Evolutionary conservation across 1,140 invertebrate genomes (phyloP), one percentile per base, ranked within the genome.

Genomic region (Ladona fulva): DNA sequence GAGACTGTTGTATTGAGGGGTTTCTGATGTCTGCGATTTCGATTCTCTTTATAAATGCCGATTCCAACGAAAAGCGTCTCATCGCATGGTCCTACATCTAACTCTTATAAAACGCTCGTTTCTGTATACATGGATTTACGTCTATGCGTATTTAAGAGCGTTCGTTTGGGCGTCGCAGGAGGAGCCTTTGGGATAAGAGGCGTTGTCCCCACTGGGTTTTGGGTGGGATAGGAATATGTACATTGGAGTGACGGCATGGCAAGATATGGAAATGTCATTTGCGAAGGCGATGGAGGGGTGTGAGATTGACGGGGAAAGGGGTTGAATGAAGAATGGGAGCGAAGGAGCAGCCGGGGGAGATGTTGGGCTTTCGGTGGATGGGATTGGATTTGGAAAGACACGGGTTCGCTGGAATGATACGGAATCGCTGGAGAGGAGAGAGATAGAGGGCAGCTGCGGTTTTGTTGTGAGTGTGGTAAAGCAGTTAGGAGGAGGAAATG

Each of bases 201-300:
- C n/a, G n/a, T n/a, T n/a, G 29, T 37, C 29, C 52, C 16, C 52
- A 19, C 52, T 66, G 52, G 52, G 52, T 66, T 16, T 66, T 66
- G 52, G 52, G 52, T 16, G 52, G 52, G 52, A 66, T 52, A 52
- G 44, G 44, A 52, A 52, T 66, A 66, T 66, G 52, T 66, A 66
- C 52, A 66, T 66, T 66, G 16, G n/a, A 66, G 52, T 66, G 52
- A 66, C 52, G 52, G 52, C 44, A 52, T 52, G 44, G 44, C 52
- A 66, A 66, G 52, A 66, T 66, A 66, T 66, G 52, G 52, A 66
- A 66, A 66, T 66, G 52, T 66, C 52, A 66, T 66, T 66, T 66
- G 52, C 1, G 52, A 66, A 66, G 52, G 52, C 52, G 52, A 66
- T 66, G 52, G 44, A 19, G 44, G 44, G 44, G 52, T 66, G 52